Percentiles rank a stretch among this genome's conserved stretches.
Conservation (phyloP, 1,140 invertebrate genomes). For the Zophobas atratus region DNA sequence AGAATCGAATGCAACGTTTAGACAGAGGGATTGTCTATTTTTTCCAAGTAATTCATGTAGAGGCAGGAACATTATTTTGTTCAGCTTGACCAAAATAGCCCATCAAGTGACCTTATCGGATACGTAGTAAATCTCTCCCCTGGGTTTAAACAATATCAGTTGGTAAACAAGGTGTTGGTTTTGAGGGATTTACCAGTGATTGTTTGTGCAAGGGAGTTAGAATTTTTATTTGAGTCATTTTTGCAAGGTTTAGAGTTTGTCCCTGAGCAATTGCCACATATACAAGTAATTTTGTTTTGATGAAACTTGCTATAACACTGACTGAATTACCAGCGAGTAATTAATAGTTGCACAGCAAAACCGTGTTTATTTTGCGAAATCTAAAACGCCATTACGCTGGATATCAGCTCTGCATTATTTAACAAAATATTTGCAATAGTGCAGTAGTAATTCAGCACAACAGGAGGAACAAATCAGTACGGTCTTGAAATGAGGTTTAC, state of each 20-base stretch:
- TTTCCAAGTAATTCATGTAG: background rate
- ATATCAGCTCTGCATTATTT: background rate
- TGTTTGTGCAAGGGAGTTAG: too few species aligned
- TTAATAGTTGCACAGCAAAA: constrained; percentile 27
- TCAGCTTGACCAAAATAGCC: constrained; percentile 1
- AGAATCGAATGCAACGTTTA: constrained; percentile 16
- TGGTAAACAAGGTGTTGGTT: constrained; percentile 26
- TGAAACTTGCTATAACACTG: background rate
- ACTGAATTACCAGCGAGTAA: constrained; percentile 25
- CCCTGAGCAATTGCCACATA: constrained; percentile 6
- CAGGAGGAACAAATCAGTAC: background rate
- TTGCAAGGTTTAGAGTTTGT: too few species aligned
- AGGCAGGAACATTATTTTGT: constrained; percentile 5
- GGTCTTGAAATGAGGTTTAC: background rate
- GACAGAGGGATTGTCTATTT: constrained; percentile 5
- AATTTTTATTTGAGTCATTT: too few species aligned
- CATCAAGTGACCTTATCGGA: background rate
- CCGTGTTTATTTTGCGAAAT: constrained; percentile 11
- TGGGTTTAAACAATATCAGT: constrained; percentile 35
- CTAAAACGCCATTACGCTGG: background rate
- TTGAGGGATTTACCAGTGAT: background rate
- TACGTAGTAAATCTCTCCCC: constrained; percentile 22
- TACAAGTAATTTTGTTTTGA: constrained; percentile 27
- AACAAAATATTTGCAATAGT: background rate
- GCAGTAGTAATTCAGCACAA: background rate